These are phyloP conservation scores for Agrotis clavis DNA, from an alignment of 2,888 invertebrate species.

Conservation along the genomic window DNA sequence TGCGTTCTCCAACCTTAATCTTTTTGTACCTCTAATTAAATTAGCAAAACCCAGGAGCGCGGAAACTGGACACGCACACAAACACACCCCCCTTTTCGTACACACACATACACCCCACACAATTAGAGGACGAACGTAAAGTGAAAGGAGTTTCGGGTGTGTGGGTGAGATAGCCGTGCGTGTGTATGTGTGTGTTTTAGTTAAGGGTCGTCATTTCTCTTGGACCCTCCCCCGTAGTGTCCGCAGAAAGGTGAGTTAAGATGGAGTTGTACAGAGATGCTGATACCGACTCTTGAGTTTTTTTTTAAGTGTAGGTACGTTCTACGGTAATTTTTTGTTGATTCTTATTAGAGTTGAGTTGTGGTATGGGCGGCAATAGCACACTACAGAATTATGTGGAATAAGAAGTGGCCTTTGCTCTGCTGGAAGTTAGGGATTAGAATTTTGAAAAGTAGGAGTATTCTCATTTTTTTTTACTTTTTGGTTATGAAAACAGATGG, in stretches of 20 bases:
- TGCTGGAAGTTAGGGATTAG: background rate
- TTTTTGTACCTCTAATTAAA: conserved; percentile 91
- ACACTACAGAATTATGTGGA: too few relatives aligned
- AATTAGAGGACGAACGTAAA: conserved; percentile 64
- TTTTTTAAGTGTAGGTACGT: background rate
- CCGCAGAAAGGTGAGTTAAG: conserved; percentile 91
- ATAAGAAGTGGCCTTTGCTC: too few relatives aligned
- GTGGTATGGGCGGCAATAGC: too few relatives aligned
- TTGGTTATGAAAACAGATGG: background rate
- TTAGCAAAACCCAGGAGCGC: conserved; percentile 90
- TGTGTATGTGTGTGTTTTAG: conserved; percentile 90
- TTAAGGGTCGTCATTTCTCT: conserved; percentile 92
- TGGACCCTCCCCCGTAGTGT: conserved; percentile 91
- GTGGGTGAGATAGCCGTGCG: conserved; percentile 82
- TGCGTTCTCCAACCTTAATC: conserved; percentile 89
- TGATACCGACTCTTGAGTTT: conserved; percentile 49
- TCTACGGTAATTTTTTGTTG: too few relatives aligned
- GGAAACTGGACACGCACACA: conserved; percentile 90
- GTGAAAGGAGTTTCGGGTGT: conserved; percentile 73
- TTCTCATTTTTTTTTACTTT: background rate
- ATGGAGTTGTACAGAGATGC: conserved; percentile 79
- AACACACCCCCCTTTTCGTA: conserved; percentile 63
- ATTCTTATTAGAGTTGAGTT: too few relatives aligned
- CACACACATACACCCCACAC: conserved; percentile 70
- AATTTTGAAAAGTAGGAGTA: background rate